These are phyloP conservation scores for Protonibea diacanthus DNA, from an alignment of 2,797 vertebrate genomes.

Conservation along the genomic window DNA sequence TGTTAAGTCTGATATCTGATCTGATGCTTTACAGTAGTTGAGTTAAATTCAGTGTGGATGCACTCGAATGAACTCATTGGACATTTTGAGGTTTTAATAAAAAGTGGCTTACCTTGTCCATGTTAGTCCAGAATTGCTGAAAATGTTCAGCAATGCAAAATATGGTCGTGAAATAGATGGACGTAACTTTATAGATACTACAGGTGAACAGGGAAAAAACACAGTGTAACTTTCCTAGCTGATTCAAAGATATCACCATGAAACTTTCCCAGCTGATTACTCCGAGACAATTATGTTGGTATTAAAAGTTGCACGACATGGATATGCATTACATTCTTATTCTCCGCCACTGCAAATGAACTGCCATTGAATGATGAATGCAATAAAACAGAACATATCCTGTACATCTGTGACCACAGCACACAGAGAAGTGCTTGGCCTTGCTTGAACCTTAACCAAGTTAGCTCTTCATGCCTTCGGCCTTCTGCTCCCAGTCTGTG, in stretches of 20 bases:
- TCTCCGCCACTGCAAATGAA: not conserved
- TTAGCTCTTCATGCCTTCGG: conserved; percentile 6
- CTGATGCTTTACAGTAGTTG: not conserved
- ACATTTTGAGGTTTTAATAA: not conserved
- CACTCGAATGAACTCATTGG: not conserved
- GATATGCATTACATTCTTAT: not conserved
- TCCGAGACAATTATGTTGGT: no score
- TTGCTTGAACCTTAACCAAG: conserved; percentile 12
- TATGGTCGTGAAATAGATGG: no score
- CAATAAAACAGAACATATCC: not conserved
- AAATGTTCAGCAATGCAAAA: not conserved
- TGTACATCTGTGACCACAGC: not conserved
- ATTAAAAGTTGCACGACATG: not conserved
- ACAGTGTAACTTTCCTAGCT: no score
- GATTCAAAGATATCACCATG: no score
- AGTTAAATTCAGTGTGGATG: not conserved
- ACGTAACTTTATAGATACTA: no score
- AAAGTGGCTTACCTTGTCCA: not conserved
- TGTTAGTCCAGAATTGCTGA: not conserved
- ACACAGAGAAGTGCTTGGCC: conserved; percentile 8
- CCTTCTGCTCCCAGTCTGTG: not conserved
- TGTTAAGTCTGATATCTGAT: not conserved
- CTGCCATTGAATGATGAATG: not conserved
- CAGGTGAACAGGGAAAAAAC: no score
- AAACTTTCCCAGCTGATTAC: no score